Evolutionary conservation across 2,888 invertebrate species (phyloP).

Genomic region (Chrysolina haemoptera): DNA sequence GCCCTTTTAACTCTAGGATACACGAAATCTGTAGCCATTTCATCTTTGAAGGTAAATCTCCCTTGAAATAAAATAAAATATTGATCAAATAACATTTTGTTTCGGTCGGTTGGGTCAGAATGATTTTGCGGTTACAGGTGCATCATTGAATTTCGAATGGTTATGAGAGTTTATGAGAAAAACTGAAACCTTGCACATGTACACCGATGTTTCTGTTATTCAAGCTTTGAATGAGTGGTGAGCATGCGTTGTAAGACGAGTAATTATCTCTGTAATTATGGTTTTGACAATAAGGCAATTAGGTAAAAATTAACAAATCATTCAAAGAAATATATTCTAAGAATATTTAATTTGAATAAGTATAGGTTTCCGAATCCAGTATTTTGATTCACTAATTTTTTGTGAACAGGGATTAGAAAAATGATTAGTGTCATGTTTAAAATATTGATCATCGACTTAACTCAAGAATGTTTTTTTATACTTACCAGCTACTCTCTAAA

Average conservation of each 20-base stretch:
- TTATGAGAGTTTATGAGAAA: background rate
- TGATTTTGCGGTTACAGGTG: background rate
- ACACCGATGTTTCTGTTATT: background rate
- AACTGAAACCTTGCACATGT: background rate
- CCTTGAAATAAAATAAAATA: conserved; percentile 43
- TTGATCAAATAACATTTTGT: conserved; percentile 31
- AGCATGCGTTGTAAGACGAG: background rate
- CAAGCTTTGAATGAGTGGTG: background rate
- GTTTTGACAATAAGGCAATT: background rate
- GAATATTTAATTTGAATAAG: no score
- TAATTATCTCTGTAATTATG: background rate
- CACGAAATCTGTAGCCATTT: conserved; percentile 41
- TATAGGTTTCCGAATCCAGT: no score
- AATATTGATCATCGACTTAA: no score
- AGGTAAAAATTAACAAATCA: no score
- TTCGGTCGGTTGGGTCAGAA: conserved; percentile 4
- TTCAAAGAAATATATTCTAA: no score
- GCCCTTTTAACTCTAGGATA: conserved; percentile 53
- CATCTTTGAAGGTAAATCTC: conserved; percentile 46
- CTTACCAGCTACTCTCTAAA: no score
- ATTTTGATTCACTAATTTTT: no score
- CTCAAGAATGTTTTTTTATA: no score
- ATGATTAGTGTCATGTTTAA: no score
- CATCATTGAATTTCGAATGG: background rate
- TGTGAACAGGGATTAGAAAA: no score